Base-by-base conservation (phyloP, 2,888 invertebrate genomes). In the Troides oblongomaculatus region DNA sequence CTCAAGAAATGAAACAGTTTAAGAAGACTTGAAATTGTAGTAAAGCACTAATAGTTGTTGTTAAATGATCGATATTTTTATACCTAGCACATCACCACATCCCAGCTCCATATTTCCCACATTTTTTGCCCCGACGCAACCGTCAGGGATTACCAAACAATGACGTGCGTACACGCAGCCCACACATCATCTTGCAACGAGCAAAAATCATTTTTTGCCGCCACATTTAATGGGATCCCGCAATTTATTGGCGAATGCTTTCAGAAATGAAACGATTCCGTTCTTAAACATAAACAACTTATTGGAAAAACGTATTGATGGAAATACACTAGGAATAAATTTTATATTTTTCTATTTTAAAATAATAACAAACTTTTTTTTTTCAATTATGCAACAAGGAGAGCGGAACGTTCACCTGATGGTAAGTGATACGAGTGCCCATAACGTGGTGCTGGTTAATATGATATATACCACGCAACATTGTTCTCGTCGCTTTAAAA, bases 101-200 rank as follows among this genome's bases (percentile, higher is more conserved):
- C 50, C 74, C 79, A 78, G 78, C 77, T 77, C 77, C 73, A 79
- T 77, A 81, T 79, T 89, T 89, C 89, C 85, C 88, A 89, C 82
- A 85, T 89, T 90, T 87, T 90, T 91, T 90, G 85, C 81, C 73
- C 78, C 73, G 68, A 30, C 74, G 69, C 75, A 77, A 76, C 85
- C 84, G 79, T 78, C 78, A 81, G 80, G 86, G 87, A 85, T 88
- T 84, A 85, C 78, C 81, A 78, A 87, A 91, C 90, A 92, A 91
- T 87, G 80, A 75, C 72, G 76, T 83, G 87, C 85, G 84, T 81
- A 81, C 71, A 76, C 77, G 80, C 80, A 79, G 86, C 84, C 88
- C 90, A 87, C 90, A 89, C 88, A 87, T 86, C 87, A 84, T 84
- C 79, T 80, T 79, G 77, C 79, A 84, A 83, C 81, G 74, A 84